phyloP scores from a whole-genome alignment of 2,113 vertebrate species.

The Gila orcuttii region DNA sequence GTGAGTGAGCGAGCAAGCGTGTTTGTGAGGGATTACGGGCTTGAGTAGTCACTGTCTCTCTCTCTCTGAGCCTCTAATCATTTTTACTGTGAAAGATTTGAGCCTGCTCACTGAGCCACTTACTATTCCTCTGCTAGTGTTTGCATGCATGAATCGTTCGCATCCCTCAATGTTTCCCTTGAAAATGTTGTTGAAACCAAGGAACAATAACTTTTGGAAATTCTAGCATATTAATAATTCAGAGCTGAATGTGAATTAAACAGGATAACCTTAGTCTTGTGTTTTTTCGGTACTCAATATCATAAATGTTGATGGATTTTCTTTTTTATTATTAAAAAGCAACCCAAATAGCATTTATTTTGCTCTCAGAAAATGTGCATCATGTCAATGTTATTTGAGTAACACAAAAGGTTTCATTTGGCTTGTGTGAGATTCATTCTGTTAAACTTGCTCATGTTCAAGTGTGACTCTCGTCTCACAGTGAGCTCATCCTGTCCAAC shows the following conservation, averaged over 20 bases:
- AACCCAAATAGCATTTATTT: no score
- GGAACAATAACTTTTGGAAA: not conserved
- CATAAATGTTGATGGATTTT: not conserved
- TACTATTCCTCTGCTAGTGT: constrained; percentile 59
- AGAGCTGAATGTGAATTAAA: not conserved
- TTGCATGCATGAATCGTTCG: constrained; percentile 29
- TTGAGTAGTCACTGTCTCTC: constrained; percentile 52
- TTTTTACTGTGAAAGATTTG: constrained; percentile 62
- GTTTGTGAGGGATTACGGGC: constrained; percentile 53
- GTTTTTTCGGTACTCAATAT: not conserved
- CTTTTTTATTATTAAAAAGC: not conserved
- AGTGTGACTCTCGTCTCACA: constrained; percentile 59
- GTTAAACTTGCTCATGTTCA: not conserved
- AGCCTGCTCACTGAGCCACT: constrained; percentile 51
- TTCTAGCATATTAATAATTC: not conserved
- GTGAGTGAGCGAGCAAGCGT: not conserved
- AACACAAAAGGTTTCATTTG: not conserved
- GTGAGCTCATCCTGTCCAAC: constrained; percentile 88
- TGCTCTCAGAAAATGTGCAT: not conserved
- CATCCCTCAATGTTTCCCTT: not conserved
- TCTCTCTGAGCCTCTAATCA: constrained; percentile 61
- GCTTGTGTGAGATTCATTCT: no score
- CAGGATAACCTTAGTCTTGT: not conserved
- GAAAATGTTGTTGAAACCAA: not conserved
- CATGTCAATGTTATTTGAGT: not conserved